Percentiles rank a stretch among this genome's conserved stretches.
Conservation (phyloP, 1,140 invertebrate species). For the Zaprionus camerounensis region DNA sequence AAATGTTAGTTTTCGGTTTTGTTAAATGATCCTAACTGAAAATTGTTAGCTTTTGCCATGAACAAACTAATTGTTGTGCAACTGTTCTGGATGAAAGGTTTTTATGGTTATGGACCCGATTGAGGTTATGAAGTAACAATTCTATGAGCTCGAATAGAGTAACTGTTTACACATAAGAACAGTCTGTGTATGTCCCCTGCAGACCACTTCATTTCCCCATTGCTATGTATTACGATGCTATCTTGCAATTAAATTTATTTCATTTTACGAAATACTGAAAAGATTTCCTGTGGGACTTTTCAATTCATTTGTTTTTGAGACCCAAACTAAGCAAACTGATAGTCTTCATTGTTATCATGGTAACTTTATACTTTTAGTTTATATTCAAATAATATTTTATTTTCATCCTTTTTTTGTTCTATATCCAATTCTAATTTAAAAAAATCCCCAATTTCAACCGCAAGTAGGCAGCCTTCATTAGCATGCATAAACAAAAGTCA, state of each 20-base stretch:
- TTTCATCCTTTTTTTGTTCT: not conserved
- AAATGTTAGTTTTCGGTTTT: constrained; percentile 1
- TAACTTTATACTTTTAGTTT: not conserved
- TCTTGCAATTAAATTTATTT: not conserved
- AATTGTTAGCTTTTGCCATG: constrained; percentile 23
- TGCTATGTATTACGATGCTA: not conserved
- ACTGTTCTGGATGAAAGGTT: constrained; percentile 17
- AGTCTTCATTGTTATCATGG: not conserved
- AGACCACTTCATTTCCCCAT: not conserved
- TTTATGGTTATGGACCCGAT: not conserved
- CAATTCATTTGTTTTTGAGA: not conserved
- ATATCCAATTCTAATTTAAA: constrained; percentile 34
- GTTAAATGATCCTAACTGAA: constrained; percentile 31
- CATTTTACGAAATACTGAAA: not conserved
- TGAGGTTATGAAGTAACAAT: not conserved
- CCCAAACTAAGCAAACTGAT: not conserved
- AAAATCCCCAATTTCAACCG: constrained; percentile 24
- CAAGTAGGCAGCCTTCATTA: constrained; percentile 56
- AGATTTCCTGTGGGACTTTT: not conserved
- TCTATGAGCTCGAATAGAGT: not conserved
- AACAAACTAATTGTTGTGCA: constrained; percentile 19
- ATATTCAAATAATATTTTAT: not conserved
- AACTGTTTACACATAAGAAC: not conserved
- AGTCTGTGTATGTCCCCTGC: too few relatives aligned
- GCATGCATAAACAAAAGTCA: constrained; percentile 42